A percentile compares a stretch with the other conserved stretches of the same genome.
phyloP scores from a whole-genome alignment of 1,140 invertebrate species.

The Cepaea nemoralis region DNA sequence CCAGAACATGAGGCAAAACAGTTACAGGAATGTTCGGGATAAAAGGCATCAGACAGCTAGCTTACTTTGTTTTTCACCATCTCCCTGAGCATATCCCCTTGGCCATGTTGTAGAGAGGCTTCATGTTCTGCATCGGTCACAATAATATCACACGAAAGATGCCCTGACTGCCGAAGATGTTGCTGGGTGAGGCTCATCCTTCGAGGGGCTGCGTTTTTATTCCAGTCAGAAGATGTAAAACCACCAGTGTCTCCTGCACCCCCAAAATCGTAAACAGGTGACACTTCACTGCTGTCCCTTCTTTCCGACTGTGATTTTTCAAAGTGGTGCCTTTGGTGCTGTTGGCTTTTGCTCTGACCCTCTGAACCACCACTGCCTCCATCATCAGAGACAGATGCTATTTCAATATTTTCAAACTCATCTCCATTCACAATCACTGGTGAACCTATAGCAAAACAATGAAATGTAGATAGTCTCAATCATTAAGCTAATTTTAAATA shows the following conservation, averaged over 20 bases:
- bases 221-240: conserved; percentile 47
- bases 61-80: conserved; percentile 67
- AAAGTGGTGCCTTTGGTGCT: background rate
- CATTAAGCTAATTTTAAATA: background rate
- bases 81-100: conserved; percentile 67
- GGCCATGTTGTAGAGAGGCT: conserved; percentile 43
- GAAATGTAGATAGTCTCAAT: background rate
- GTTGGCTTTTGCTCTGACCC: conserved; percentile 10
- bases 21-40: too few relatives aligned
- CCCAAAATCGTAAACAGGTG: background rate
- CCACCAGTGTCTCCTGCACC: conserved; percentile 37
- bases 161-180: conserved; percentile 17
- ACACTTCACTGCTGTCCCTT: background rate
- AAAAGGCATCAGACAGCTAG: too few relatives aligned
- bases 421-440: conserved; percentile 71
- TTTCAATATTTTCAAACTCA: conserved; percentile 71
- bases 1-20: too few relatives aligned
- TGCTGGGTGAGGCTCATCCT: background rate
- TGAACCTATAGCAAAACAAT: conserved; percentile 57
- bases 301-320: background rate
- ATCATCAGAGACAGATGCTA: conserved; percentile 48
- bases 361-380: conserved; percentile 42
- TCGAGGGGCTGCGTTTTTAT: conserved; percentile 50
- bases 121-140: conserved; percentile 51
- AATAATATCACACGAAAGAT: conserved; percentile 62